phyloP scores from a whole-genome alignment of 1,140 invertebrate genomes.

The Chrysomallon squamiferum region DNA sequence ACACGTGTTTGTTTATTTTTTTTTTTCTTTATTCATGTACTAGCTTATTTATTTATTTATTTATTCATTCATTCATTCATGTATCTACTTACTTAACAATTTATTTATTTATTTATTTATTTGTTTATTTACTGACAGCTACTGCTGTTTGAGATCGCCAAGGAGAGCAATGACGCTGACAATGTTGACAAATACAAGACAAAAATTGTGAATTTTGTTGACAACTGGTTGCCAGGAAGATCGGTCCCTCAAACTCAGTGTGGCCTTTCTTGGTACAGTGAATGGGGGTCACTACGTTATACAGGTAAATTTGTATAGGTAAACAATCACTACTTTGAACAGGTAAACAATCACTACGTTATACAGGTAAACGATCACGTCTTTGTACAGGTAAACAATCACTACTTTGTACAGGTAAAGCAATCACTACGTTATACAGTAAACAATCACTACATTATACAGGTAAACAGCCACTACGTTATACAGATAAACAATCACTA shows the following conservation, averaged over 20 bases:
- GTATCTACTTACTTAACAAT: too few relatives aligned
- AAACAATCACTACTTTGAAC: not conserved
- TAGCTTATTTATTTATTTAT: too few relatives aligned
- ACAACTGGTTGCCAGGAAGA: conserved; percentile 47
- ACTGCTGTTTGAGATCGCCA: too few relatives aligned
- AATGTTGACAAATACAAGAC: conserved; percentile 27
- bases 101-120: too few relatives aligned
- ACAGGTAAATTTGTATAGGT: too few relatives aligned
- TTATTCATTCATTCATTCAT: too few relatives aligned
- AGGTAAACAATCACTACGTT: not conserved
- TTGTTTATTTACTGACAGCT: too few relatives aligned
- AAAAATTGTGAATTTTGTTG: conserved; percentile 33
- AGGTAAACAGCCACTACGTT: not conserved
- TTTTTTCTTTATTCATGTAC: too few relatives aligned
- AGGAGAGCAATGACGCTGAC: too few relatives aligned
- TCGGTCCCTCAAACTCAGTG: conserved; percentile 39
- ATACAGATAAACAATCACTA: not conserved
- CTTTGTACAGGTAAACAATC: too few relatives aligned
- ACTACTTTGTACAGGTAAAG: too few relatives aligned
- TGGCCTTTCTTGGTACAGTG: conserved; percentile 40
- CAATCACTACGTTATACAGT: not conserved
- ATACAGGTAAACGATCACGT: not conserved
- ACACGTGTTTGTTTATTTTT: too few relatives aligned
- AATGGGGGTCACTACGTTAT: conserved; percentile 52
- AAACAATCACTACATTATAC: not conserved